Conservation (phyloP, 2,797 vertebrate genomes). For the Urophycis tenuis region DNA sequence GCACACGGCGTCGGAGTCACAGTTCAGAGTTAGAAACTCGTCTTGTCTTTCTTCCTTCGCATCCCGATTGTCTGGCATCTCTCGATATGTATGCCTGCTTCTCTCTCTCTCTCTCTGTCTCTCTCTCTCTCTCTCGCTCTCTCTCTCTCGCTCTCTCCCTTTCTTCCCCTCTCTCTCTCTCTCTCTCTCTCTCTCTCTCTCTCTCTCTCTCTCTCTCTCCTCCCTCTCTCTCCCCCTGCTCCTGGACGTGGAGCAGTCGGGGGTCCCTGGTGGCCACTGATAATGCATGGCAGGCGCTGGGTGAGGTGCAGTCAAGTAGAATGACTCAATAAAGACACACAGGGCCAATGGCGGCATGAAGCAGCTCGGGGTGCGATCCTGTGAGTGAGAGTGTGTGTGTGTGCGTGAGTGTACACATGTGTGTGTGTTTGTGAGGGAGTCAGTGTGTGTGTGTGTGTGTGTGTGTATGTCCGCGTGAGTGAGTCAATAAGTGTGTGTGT, state of each 20-base stretch:
- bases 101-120: neutral
- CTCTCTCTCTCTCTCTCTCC: slow-evolving; percentile 31
- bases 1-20: neutral
- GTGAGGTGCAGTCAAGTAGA: slow-evolving; percentile 66
- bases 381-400: slow-evolving; percentile 29
- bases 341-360: slow-evolving; percentile 51
- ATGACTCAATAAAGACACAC: slow-evolving; percentile 62
- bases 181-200: slow-evolving; percentile 6
- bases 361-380: slow-evolving; percentile 49
- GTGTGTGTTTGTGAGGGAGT: slow-evolving; percentile 29
- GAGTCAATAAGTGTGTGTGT: slow-evolving; percentile 2
- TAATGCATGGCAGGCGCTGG: slow-evolving; percentile 62
- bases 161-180: slow-evolving; percentile 3
- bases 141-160: neutral
- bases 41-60: no score
- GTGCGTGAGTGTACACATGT: slow-evolving; percentile 4
- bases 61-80: no score
- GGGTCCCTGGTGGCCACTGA: slow-evolving; percentile 48
- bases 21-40: neutral
- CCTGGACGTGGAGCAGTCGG: slow-evolving; percentile 31
- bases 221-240: slow-evolving; percentile 29
- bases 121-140: slow-evolving; percentile 8
- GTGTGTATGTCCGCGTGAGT: neutral
- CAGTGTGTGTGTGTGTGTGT: neutral
- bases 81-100: neutral